Conservation (phyloP, 2,797 vertebrate genomes). For the Pipistrellus pygmaeus region DNA sequence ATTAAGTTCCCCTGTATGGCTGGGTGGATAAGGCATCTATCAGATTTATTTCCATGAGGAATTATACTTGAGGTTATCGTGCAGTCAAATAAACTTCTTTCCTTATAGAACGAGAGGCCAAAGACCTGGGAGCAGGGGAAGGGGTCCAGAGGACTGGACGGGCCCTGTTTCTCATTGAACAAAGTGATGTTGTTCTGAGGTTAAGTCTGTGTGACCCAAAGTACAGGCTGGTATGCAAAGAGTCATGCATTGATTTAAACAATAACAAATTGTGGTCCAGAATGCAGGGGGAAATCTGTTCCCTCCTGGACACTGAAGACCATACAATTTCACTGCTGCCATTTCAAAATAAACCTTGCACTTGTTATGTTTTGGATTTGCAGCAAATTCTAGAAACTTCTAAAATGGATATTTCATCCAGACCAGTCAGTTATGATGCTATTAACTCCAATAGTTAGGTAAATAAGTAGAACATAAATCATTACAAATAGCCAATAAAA, state of each 20-base stretch:
- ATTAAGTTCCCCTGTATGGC: background rate
- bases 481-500: constrained; percentile 78
- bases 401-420: constrained; percentile 70
- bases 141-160: constrained; percentile 68
- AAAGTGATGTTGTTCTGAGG: constrained; percentile 83
- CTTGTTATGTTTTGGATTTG: constrained; percentile 72
- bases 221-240: constrained; percentile 78
- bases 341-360: constrained; percentile 80
- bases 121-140: constrained; percentile 27
- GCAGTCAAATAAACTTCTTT: constrained; percentile 81
- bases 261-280: constrained; percentile 82
- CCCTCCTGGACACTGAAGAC: constrained; percentile 55
- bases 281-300: constrained; percentile 37
- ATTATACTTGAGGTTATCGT: constrained; percentile 79
- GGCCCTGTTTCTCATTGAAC: constrained; percentile 80
- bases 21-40: constrained; percentile 35
- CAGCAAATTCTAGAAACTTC: constrained; percentile 70
- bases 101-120: constrained; percentile 40
- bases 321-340: constrained; percentile 60
- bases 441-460: constrained; percentile 64
- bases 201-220: constrained; percentile 80
- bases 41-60: constrained; percentile 76
- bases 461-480: constrained; percentile 77
- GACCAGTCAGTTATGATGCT: constrained; percentile 56
- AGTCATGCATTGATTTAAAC: constrained; percentile 78